Percentiles rank a stretch among this genome's conserved stretches.
phyloP scores from a whole-genome alignment of 92 coral and sea anemone genomes.

The Porites evermanni region DNA sequence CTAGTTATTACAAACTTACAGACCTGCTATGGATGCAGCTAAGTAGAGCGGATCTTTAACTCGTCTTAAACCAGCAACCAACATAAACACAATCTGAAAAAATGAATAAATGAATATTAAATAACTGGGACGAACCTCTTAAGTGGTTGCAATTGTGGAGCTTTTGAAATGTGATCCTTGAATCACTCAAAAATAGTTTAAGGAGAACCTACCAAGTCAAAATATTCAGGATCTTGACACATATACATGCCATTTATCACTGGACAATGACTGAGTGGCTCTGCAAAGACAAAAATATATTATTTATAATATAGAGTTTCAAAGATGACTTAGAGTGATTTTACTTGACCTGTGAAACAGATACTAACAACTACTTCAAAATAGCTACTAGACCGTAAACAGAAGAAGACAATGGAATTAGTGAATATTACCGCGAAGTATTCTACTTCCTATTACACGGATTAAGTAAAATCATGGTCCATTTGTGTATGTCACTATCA shows the following conservation, averaged over 20 bases:
- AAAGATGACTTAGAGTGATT: too few species aligned
- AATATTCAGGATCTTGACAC: not conserved
- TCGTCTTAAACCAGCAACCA: slow-evolving; percentile 93
- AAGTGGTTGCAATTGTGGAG: not conserved
- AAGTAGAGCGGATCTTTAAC: slow-evolving; percentile 92
- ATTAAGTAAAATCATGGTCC: too few species aligned
- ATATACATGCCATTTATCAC: not conserved
- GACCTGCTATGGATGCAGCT: slow-evolving; percentile 83
- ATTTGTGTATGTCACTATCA: too few species aligned
- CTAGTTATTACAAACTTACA: not conserved
- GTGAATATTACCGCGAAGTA: too few species aligned
- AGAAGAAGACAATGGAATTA: too few species aligned
- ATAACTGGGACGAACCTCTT: too few species aligned
- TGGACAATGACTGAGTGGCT: not conserved
- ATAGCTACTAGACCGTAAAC: too few species aligned
- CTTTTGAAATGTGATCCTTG: not conserved
- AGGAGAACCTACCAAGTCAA: slow-evolving; percentile 15
- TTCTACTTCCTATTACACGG: too few species aligned
- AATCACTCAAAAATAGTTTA: not conserved
- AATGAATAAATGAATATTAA: not conserved
- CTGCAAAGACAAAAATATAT: not conserved
- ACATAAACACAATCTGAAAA: slow-evolving; percentile 74
- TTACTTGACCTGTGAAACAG: too few species aligned
- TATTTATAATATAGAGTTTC: too few species aligned
- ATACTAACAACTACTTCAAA: too few species aligned